phyloP scores from a whole-genome alignment of 2,797 vertebrate species.

The Chelon auratus region DNA sequence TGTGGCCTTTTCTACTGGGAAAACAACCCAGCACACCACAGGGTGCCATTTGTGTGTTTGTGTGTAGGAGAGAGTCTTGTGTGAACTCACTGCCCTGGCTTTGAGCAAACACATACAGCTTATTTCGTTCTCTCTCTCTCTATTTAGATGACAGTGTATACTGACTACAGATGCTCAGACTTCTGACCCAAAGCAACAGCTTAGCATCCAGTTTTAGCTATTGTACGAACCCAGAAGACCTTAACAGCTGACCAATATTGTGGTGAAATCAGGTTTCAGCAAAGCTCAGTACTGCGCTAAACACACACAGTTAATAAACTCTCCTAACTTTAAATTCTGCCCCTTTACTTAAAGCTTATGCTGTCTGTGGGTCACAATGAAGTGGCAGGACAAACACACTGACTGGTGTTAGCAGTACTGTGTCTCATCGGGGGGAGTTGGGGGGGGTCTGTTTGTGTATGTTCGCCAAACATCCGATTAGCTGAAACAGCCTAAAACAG shows the following conservation, averaged over 20 bases:
- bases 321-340: conserved; percentile 17
- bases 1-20: conserved; percentile 33
- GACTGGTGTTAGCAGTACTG: conserved; percentile 60
- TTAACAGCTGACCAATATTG: background rate
- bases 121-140: conserved; percentile 31
- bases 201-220: background rate
- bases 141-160: conserved; percentile 54
- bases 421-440: conserved; percentile 30
- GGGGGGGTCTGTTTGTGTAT: conserved; percentile 63
- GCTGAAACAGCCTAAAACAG: conserved; percentile 57
- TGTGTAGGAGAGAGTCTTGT: conserved; percentile 58
- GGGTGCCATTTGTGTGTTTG: conserved; percentile 62
- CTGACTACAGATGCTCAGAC: conserved; percentile 62
- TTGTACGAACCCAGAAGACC: background rate
- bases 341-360: conserved; percentile 30
- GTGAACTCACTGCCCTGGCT: conserved; percentile 57
- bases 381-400: conserved; percentile 69
- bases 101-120: conserved; percentile 60
- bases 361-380: conserved; percentile 60
- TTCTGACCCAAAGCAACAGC: conserved; percentile 40
- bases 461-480: conserved; percentile 78
- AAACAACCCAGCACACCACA: conserved; percentile 63
- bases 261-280: background rate
- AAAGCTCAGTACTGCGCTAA: no score
- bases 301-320: background rate